phyloP scores from a whole-genome alignment of 2,888 invertebrate species.

The Ariolimax columbianus region DNA sequence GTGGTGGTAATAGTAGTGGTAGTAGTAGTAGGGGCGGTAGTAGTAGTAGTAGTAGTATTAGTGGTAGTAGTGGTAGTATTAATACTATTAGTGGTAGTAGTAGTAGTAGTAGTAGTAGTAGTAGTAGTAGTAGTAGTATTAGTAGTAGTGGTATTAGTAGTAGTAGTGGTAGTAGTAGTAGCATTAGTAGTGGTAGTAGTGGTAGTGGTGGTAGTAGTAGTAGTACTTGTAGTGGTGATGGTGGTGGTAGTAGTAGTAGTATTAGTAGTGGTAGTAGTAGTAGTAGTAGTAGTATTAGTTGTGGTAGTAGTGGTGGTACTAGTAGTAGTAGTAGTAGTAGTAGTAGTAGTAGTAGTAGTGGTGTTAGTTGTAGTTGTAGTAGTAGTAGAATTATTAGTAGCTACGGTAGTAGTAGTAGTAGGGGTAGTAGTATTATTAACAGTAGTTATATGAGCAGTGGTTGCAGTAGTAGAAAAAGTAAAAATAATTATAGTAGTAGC shows the following conservation, averaged over 20 bases:
- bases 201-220: no score
- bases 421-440: neutral
- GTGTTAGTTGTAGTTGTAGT: neutral
- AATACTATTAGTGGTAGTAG: neutral
- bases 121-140: slow-evolving; percentile 11
- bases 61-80: no score
- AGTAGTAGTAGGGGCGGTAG: slow-evolving; percentile 3
- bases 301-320: neutral
- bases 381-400: neutral
- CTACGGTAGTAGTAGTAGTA: neutral
- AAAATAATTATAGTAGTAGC: neutral
- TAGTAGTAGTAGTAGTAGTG: neutral
- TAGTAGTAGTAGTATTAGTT: no score
- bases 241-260: no score
- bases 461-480: neutral
- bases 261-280: no score
- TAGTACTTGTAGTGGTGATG: no score
- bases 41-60: neutral
- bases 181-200: no score
- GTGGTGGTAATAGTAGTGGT: slow-evolving; percentile 2
- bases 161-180: no score
- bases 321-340: slow-evolving; percentile 10
- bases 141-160: no score
- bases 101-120: neutral
- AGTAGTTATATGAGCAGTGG: neutral